phyloP scores from a whole-genome alignment of 2,797 vertebrate species.

The Nannoperca australis region DNA sequence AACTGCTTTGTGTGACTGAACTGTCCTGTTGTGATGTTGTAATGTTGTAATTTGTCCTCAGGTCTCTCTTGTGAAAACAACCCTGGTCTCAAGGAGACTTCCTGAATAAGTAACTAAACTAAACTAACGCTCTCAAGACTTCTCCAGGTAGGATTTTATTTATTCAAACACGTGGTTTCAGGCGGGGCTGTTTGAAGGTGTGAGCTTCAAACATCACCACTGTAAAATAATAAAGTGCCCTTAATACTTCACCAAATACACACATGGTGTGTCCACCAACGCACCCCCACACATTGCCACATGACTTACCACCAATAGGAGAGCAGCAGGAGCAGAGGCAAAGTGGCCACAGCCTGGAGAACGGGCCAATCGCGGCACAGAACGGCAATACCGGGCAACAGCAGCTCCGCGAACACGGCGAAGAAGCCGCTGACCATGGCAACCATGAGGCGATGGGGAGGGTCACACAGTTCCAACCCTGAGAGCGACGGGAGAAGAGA shows the following conservation, averaged over 20 bases:
- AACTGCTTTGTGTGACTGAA: not conserved
- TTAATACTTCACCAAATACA: not conserved
- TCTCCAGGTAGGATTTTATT: not conserved
- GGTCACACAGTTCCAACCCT: slow-evolving; percentile 93
- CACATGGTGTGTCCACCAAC: not conserved
- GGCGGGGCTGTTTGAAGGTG: not conserved
- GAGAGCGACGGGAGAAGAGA: not conserved
- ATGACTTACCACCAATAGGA: slow-evolving; percentile 91
- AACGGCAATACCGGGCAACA: slow-evolving; percentile 88
- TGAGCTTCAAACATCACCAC: not conserved
- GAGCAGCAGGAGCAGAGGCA: slow-evolving; percentile 86
- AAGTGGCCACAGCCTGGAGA: slow-evolving; percentile 88
- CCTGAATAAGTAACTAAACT: not conserved
- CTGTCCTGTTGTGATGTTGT: not conserved
- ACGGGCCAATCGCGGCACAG: slow-evolving; percentile 89
- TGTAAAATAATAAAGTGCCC: not conserved
- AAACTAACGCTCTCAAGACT: not conserved
- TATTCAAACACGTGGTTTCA: not conserved
- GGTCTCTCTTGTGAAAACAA: not conserved
- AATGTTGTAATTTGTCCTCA: not conserved
- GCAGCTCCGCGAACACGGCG: slow-evolving; percentile 86
- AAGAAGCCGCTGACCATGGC: slow-evolving; percentile 89
- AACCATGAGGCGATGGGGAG: slow-evolving; percentile 87
- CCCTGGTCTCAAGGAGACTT: not conserved
- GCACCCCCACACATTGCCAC: not conserved